phyloP scores from a whole-genome alignment of 2,113 vertebrate genomes.

The Grallaria varia region DNA sequence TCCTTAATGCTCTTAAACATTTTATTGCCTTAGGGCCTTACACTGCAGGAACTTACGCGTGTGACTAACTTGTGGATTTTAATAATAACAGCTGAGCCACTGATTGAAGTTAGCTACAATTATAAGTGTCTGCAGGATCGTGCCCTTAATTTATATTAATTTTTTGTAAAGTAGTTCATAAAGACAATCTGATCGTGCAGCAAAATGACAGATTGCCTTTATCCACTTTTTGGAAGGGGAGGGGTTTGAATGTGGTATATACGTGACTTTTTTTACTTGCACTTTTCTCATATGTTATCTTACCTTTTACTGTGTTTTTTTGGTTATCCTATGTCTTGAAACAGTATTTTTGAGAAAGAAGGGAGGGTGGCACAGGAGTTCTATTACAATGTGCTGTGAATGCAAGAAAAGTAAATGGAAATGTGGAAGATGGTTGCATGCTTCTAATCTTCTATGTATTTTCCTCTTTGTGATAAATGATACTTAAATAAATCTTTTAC shows the following conservation, averaged over 20 bases:
- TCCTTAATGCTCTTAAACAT: constrained; percentile 71
- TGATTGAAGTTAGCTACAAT: constrained; percentile 1
- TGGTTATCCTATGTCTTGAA: constrained; percentile 52
- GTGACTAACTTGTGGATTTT: constrained; percentile 55
- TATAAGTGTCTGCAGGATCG: constrained; percentile 32
- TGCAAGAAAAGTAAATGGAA: constrained; percentile 25
- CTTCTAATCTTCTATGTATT: constrained; percentile 72
- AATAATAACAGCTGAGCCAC: constrained; percentile 25
- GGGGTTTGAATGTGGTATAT: constrained; percentile 49
- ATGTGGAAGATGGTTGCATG: constrained; percentile 69
- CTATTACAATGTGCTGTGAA: constrained; percentile 32
- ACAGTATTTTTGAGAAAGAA: constrained; percentile 54
- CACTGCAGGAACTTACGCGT: constrained; percentile 41
- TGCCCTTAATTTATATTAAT: constrained; percentile 62
- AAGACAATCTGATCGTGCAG: constrained; percentile 71
- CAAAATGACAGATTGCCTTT: constrained; percentile 67
- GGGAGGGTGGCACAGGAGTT: constrained; percentile 26
- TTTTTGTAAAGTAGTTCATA: constrained; percentile 64
- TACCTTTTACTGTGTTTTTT: constrained; percentile 53
- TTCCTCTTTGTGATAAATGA: constrained; percentile 75
- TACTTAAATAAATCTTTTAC: constrained; percentile 82
- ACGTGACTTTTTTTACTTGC: constrained; percentile 66
- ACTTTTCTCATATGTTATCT: constrained; percentile 70
- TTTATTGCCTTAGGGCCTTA: constrained; percentile 65
- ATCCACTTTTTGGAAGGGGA: not conserved